Base-by-base conservation (phyloP, 2,797 vertebrate species). In the Mormyrus hasselquistii region DNA sequence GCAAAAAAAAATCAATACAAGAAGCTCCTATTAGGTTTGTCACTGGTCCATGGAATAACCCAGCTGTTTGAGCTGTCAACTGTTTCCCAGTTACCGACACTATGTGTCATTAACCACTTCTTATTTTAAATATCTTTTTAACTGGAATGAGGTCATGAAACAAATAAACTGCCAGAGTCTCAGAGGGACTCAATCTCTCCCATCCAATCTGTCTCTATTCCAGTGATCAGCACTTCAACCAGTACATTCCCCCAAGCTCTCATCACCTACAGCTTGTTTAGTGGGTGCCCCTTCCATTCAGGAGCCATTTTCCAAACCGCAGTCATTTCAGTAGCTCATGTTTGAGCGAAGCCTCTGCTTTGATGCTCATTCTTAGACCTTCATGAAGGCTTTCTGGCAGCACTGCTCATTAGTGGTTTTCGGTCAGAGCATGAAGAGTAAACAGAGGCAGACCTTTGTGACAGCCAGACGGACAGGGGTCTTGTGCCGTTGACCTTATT, bases 191-290 rank as follows among this genome's bases (percentile, higher is more conserved):
- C 25, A 38, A 22, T 16, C 88, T 7, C 44, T 88, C 47, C 62
- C 4, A 19, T 52, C 5, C 12, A 55, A 59, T 34, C 16, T 88
- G 88, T 82, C 29, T 82, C 25, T 7, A 3, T 79, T 12, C 47
- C 44, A 76, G 76, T 59, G 55, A 82, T 62, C 25, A 38, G 85
- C 69, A 89, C 90, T 25, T 44, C 69, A 84, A 73, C 49, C 82
- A 16, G 73, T 91, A 89, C 90, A 90, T 90, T 87, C 90, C 89
- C 38, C 89, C 55, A 22, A 22, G 41, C 65, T 86, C 55, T 89
- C 73, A 89, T 90, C 79, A 88, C 25, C 82, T 47, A 62, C 53
- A 44, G 88, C 89, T 87, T 53, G 41, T 57, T 49, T 83, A 91
- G 89, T 87, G 50, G 85, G 49, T 41, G 52, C 44, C 47, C n/a